Base-by-base conservation (phyloP, 1,140 invertebrate species). In the Plectrocnemia conspersa region DNA sequence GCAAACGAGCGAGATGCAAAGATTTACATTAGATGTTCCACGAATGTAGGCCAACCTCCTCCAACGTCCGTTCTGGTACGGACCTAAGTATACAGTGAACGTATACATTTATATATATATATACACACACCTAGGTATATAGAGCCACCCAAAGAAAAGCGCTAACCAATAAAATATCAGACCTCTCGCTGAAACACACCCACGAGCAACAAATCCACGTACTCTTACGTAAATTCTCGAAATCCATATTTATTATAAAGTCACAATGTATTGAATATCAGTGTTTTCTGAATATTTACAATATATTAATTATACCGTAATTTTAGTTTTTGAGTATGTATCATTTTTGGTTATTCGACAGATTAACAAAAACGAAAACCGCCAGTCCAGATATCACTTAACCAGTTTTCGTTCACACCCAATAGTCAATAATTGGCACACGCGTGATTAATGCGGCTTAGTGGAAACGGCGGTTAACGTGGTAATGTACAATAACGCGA, bases 121-220 rank as follows among this genome's bases (percentile, higher is more conserved):
- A 54, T 42, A 47, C 49, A 55, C 22, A 27, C 23, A 21, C 49
- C 13, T 15, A 46, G 13, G 24, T 25, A 46, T 23, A 46, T 55
- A 48, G 29, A n/a, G n/a, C 25, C 32, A 29, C 27, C 45, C 44
- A 19, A 60, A 60, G 53, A 40, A 52, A n/a, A 55, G 29, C 53
- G 23, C 36, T 60, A 60, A 60, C 58, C 58, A 60, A 60, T 60
- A 60, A 60, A 60, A 60, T 48, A 60, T 29, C 52, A 56, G 58
- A 53, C 47, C 45, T 60, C 44, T 38, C 25, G 23, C 10, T 29
- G 36, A 52, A 53, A 52, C 53, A 60, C 57, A 41, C 58, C 53
- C 58, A 47, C 58, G 29, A 50, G 40, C 33, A 50, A 50, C 46
- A 45, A 45, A 45, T 21, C n/a, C 13, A 16, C 13, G 13, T 18